Base-by-base conservation (phyloP, 2,797 vertebrate species). In the Podarcis siculus region DNA sequence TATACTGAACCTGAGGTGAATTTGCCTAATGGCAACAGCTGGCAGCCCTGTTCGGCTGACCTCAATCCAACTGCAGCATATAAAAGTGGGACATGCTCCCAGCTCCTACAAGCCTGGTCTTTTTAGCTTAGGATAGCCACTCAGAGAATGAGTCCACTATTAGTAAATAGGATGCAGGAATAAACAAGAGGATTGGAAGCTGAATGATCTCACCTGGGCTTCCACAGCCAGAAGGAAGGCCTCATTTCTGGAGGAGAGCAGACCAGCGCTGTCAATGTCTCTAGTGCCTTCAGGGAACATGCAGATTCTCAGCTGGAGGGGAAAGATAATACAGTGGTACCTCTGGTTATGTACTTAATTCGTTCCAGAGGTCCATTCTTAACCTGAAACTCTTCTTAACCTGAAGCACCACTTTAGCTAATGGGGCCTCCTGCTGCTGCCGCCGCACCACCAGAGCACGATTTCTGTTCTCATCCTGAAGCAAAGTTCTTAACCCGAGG, bases 161-260 rank as follows among this genome's bases (percentile, higher is more conserved):
- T 82, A 45, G 75, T 45, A 19, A 30, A 30, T 2, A 19, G n/a
- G 0, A 10, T 69, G 88, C 90, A 86, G 93, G 90, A 79, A 92
- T 90, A 88, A 93, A 94, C 69, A 92, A 88, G 39, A 94, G 86
- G 10, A 75, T 32, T 32, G 35, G 91, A 90, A 7, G 90, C 90
- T n/a, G 91, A 91, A 91, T 90, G 83, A 55, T 79, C 42, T 77
- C 64, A 80, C 88, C 88, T 89, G 88, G 8, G 88, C 79, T 85
- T 89, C 35, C 32, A 86, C 32, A 17, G 88, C 88, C 0, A 89
- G 42, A 82, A 82, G 19, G 27, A 89, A 13, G 19, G 83, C 78
- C 4, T 45, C 83, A 10, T 7, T 3, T 32, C 73, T 75, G 78
- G 86, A 82, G 5, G 83, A 61, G 27, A 58, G 39, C 58, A 89